Evolutionary conservation across 2,797 vertebrate species (phyloP), one percentile per base, ranked within the genome.

Genomic region (Propithecus perrieri): DNA sequence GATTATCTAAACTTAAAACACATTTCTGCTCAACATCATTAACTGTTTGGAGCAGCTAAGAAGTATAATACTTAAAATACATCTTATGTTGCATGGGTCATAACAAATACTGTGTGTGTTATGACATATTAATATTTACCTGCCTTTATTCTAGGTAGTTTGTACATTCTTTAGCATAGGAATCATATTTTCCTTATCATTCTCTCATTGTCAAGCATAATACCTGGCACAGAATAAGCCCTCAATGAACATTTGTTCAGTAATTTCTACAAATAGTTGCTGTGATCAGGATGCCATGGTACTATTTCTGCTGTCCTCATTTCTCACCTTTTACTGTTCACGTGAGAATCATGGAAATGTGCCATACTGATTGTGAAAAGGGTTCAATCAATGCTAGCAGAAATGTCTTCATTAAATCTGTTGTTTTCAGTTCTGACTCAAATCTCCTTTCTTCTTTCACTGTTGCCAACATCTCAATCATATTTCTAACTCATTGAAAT

Each of bases 401-500:
- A 94, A 79, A 65, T 79, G 26, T 83, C 41, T 59, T 72, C 41
- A 67, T 86, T 71, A 94, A 96, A 24, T 13, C 50, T 43, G 3
- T 55, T 96, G 46, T 83, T 93, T 85, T 53, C 22, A 79, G 43
- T 26, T 93, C 75, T 86, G 5, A 72, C 18, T 89, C 72, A 84
- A 48, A 75, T 91, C 50, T 88, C 46, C 14, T 76, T 79, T 67
- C 41, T 79, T 74, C 48, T 89, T 71, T 87, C 14, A 85, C 69
- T 69, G 13, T 59, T 93, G 55, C 78, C 55, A 91, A 89, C 7
- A 76, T 89, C 57, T 89, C 57, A 72, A 76, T 91, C 83, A 89
- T 50, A 96, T 92, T 94, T 97, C 78, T 89, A 94, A 94, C 59
- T 74, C 84, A 61, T 30, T 20, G 65, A 96, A 96, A 80, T 93